phyloP scores from a whole-genome alignment of 2,797 vertebrate species.

The Pseudomugil tenellus region DNA sequence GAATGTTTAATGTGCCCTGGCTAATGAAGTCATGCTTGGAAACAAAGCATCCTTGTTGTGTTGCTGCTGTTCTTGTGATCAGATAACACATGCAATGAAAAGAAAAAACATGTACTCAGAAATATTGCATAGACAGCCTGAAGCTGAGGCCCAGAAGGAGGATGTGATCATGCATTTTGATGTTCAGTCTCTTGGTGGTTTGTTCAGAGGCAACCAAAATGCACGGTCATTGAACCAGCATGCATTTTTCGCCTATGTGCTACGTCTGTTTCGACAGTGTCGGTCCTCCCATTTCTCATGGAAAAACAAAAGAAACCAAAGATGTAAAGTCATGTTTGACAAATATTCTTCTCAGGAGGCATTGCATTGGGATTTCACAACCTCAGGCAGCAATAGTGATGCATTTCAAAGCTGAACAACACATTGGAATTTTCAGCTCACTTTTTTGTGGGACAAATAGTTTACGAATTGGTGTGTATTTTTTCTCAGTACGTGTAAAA shows the following conservation, averaged over 20 bases:
- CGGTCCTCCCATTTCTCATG: constrained; percentile 11
- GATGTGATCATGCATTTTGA: constrained; percentile 64
- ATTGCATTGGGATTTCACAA: constrained; percentile 57
- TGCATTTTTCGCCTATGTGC: constrained; percentile 1
- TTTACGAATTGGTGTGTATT: constrained; percentile 50
- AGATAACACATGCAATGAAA: constrained; percentile 49
- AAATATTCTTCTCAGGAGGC: constrained; percentile 57
- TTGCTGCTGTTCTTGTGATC: constrained; percentile 29
- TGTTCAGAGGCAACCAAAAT: constrained; percentile 25
- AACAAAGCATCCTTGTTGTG: constrained; percentile 15
- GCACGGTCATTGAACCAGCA: neutral
- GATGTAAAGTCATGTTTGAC: constrained; percentile 64
- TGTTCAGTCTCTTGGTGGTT: constrained; percentile 28
- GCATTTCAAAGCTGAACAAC: constrained; percentile 46
- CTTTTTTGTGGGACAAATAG: constrained; percentile 56
- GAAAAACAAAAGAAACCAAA: constrained; percentile 30
- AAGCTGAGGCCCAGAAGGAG: constrained; percentile 54
- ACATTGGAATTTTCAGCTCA: constrained; percentile 58
- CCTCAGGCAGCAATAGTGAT: constrained; percentile 43
- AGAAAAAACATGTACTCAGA: constrained; percentile 37
- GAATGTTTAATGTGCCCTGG: constrained; percentile 27
- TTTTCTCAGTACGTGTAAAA: constrained; percentile 19
- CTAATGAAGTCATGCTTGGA: constrained; percentile 3
- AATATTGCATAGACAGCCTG: constrained; percentile 61
- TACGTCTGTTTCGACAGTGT: constrained; percentile 25